Percentiles rank a stretch among this genome's conserved stretches.
These are phyloP conservation scores for Cossypha polioptera DNA, from an alignment of 2,797 vertebrate species.

Conservation along the genomic window DNA sequence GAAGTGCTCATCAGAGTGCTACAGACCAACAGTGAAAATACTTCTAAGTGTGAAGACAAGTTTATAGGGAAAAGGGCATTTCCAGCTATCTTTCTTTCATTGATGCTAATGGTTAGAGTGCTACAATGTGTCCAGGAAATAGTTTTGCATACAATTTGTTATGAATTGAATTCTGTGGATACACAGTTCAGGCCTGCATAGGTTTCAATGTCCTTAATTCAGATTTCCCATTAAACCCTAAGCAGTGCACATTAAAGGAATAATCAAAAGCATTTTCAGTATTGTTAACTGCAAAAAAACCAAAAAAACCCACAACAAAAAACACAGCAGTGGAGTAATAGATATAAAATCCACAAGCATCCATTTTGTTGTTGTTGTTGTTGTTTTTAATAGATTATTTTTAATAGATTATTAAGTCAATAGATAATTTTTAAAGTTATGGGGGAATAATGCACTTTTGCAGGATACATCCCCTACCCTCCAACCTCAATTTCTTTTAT, in stretches of 20 bases:
- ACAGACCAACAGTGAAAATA: neutral
- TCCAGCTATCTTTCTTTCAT: neutral
- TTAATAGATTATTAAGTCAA: neutral
- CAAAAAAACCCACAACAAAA: neutral
- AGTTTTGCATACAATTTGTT: neutral
- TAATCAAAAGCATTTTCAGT: neutral
- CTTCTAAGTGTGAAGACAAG: neutral
- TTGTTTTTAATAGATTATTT: neutral
- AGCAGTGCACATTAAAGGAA: neutral
- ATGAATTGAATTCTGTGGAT: neutral
- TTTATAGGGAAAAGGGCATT: neutral
- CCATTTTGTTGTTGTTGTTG: neutral
- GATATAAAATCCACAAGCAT: neutral
- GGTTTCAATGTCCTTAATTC: neutral
- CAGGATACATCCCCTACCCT: fast-evolving
- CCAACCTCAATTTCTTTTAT: neutral
- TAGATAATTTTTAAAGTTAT: neutral
- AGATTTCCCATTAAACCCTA: neutral
- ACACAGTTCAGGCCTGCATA: neutral
- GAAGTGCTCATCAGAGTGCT: neutral
- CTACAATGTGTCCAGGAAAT: neutral
- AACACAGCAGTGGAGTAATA: neutral
- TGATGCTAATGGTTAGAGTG: neutral
- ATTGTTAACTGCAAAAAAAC: neutral
- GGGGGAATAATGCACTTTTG: fast-evolving